These are phyloP conservation scores for Panzeria rudis DNA, from an alignment of 2,888 invertebrate species.

Conservation along the genomic window DNA sequence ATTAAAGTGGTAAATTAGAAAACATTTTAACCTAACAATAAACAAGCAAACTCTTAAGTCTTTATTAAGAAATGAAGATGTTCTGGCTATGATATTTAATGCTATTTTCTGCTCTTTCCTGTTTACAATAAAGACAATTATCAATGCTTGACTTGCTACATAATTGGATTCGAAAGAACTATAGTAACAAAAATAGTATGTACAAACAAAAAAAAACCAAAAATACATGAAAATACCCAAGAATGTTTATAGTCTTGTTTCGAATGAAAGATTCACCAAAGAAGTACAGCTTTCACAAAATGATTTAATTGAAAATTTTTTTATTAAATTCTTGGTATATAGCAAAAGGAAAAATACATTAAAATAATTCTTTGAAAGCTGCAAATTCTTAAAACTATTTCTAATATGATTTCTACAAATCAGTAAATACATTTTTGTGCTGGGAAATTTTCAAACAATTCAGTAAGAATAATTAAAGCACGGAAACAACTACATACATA, in stretches of 20 bases:
- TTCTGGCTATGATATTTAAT: background rate
- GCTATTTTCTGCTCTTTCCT: background rate
- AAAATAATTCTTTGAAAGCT: no score
- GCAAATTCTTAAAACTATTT: no score
- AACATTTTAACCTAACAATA: background rate
- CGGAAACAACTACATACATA: no score
- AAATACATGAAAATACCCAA: background rate
- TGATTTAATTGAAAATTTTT: no score
- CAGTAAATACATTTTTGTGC: no score
- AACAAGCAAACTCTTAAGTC: background rate
- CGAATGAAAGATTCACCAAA: no score
- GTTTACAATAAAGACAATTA: background rate
- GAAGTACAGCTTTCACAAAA: no score
- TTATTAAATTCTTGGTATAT: no score
- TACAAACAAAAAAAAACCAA: background rate
- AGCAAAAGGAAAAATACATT: no score
- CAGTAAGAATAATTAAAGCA: background rate
- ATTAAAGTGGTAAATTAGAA: no score
- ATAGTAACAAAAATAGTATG: background rate
- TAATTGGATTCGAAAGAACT: background rate
- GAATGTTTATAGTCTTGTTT: no score
- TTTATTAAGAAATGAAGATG: background rate
- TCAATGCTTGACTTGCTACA: background rate
- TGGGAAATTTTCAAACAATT: background rate
- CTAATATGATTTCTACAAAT: no score